Conservation (phyloP, 2,113 vertebrate genomes). For the Stomatorhinus ivindoensis region DNA sequence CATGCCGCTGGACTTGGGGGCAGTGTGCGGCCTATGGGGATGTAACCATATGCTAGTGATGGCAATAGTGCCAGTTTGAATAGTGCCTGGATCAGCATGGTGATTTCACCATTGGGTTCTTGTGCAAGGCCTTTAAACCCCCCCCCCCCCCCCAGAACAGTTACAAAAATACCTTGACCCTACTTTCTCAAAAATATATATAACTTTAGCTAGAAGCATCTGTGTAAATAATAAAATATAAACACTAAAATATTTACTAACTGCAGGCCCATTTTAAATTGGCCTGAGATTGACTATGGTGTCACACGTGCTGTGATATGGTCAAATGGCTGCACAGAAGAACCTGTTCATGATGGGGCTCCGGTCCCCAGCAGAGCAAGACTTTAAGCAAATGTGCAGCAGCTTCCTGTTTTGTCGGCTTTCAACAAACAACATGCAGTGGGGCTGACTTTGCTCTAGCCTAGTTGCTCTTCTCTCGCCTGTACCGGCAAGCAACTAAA, state of each 20-base stretch:
- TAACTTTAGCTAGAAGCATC: neutral
- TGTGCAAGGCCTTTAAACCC: neutral
- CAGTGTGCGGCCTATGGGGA: neutral
- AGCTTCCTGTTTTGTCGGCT: constrained; percentile 17
- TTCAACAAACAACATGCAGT: neutral
- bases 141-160: too few relatives aligned
- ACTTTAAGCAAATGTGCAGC: constrained; percentile 9
- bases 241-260: neutral
- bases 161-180: neutral
- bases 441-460: neutral
- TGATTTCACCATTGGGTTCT: neutral
- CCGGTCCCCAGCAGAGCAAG: neutral
- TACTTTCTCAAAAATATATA: neutral
- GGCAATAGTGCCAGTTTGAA: neutral
- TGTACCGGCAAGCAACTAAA: constrained; percentile 39
- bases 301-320: neutral
- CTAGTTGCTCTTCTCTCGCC: constrained; percentile 9
- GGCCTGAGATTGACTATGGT: neutral
- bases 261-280: neutral
- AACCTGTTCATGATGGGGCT: neutral
- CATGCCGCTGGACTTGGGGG: neutral
- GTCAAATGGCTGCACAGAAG: neutral
- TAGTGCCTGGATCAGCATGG: neutral
- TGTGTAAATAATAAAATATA: neutral
- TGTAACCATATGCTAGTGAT: neutral